Evolutionary conservation across 2,797 vertebrate genomes (phyloP).

Genomic region (Melopsittacus undulatus): DNA sequence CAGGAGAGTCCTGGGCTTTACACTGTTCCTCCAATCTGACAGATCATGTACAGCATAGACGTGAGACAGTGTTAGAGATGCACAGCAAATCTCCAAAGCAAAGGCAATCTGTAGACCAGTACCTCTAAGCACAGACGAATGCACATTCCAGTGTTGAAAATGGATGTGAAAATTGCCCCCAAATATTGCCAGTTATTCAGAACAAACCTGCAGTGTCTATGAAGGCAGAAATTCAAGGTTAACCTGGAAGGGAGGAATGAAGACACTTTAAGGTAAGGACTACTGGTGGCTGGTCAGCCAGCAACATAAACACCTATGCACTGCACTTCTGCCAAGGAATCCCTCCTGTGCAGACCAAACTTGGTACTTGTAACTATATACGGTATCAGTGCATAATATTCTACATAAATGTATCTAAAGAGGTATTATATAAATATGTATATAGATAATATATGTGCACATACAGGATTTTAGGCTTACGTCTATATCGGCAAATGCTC

Average conservation of each 20-base stretch:
- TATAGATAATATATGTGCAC: not conserved
- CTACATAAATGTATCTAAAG: not conserved
- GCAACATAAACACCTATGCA: not conserved
- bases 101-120: not conserved
- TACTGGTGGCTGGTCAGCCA: not conserved
- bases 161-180: not conserved
- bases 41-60: not conserved
- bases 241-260: not conserved
- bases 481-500: not conserved
- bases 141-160: not conserved
- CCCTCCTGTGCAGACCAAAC: not conserved
- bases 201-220: not conserved
- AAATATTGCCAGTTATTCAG: not conserved
- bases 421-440: not conserved
- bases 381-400: not conserved
- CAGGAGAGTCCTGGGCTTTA: not conserved
- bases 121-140: not conserved
- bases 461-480: not conserved
- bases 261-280: not conserved
- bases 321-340: not conserved
- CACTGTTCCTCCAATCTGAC: not conserved
- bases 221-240: not conserved
- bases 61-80: not conserved
- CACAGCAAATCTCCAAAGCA: not conserved
- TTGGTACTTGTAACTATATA: not conserved